These are phyloP conservation scores for Myotis lucifugus DNA, from an alignment of 2,113 vertebrate genomes.

Conservation along the genomic window DNA sequence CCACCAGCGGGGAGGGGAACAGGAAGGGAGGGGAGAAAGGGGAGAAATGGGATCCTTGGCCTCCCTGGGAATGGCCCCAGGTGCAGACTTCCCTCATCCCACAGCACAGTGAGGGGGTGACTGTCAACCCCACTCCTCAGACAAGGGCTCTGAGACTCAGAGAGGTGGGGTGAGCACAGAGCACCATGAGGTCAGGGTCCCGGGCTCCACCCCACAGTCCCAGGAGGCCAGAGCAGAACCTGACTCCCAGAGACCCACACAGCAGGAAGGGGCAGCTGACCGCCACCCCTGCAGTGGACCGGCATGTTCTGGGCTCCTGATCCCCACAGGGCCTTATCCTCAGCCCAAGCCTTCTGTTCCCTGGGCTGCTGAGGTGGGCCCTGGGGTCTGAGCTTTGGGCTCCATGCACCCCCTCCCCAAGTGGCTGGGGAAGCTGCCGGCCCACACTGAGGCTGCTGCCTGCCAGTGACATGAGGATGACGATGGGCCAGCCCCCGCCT, in stretches of 20 bases:
- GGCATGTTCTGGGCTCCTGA: background rate
- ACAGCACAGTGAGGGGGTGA: background rate
- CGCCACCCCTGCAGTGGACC: fast-evolving
- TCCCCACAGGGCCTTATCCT: fast-evolving
- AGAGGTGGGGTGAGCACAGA: background rate
- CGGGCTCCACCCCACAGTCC: background rate
- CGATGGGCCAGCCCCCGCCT: background rate
- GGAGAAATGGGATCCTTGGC: no score
- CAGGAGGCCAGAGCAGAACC: background rate
- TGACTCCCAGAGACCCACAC: background rate
- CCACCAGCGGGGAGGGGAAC: background rate
- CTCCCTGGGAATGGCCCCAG: background rate
- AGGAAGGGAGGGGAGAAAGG: no score
- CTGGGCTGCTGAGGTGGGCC: background rate
- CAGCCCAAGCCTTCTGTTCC: background rate
- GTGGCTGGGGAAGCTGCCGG: background rate
- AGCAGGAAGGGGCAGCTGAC: background rate
- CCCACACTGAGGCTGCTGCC: background rate
- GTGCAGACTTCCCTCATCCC: background rate
- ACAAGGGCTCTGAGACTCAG: background rate
- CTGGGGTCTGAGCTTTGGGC: background rate
- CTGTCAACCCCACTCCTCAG: background rate
- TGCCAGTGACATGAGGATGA: background rate
- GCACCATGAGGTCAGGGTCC: background rate
- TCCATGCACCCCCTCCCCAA: background rate